Base-by-base conservation (phyloP, 2,797 vertebrate species). In the Echiichthys vipera region DNA sequence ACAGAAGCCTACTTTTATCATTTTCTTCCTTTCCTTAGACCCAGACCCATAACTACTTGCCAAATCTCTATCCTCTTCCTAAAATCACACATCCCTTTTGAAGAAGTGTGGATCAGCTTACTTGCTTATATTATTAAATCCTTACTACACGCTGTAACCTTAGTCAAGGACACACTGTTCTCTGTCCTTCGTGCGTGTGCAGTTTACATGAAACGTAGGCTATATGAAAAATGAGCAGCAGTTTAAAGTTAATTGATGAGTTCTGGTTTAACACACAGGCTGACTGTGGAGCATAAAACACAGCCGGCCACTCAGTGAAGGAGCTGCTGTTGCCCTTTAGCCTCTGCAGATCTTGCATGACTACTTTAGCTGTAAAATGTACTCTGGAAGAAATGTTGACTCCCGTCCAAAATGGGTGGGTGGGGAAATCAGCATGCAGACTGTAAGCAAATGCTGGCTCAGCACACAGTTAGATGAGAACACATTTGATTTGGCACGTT, bases 181-280 rank as follows among this genome's bases (percentile, higher is more conserved):
- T 63, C 58, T 27, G 71, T 73, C 73, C 84, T 53, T 58, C 58
- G 59, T 18, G 51, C 49, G 71, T 49, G 53, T 34, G 65, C 61
- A 59, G 54, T 78, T 65, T 46, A 53, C 53, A 64, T 61, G 47
- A 9, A 74, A 51, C 7, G 5, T 54, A n/a, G n/a, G n/a, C n/a
- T n/a, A 1, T 57, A 45, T 78, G 73, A 88, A 56, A 77, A 85
- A 86, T 66, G 63, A 3, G 50, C 67, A 30, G 49, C 64, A 63
- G 74, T 78, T 4, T 77, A 25, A 32, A 66, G 12, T 56, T 72
- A 83, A 87, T 78, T 72, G 80, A 84, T 76, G 71, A 71, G 58
- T 53, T 70, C 30, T 27, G 65, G 75, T 74, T 79, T 71, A 74
- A 59, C 57, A 29, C 37, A 11, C 25, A 37, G 34, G 71, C 17